These are phyloP conservation scores for Oxytorus armatus DNA, from an alignment of 2,888 invertebrate species.

Conservation along the genomic window DNA sequence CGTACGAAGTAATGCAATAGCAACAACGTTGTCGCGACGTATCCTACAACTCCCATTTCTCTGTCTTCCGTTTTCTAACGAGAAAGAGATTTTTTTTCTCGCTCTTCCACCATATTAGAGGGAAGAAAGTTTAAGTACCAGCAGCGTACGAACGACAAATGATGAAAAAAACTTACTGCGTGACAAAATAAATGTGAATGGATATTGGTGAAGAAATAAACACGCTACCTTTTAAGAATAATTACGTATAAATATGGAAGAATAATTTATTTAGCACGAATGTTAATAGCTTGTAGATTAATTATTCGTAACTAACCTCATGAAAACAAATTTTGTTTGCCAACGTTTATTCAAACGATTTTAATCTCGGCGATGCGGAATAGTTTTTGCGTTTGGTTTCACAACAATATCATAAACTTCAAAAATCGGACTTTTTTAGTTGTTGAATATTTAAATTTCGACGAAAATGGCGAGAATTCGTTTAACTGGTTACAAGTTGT, in stretches of 20 bases:
- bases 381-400: no score
- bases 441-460: no score
- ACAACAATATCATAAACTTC: no score
- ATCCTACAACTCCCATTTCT: constrained; percentile 47
- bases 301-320: no score
- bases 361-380: no score
- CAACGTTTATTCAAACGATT: no score
- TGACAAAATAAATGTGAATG: neutral
- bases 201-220: neutral
- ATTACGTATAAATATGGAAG: neutral
- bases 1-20: constrained; percentile 8
- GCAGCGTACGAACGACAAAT: neutral
- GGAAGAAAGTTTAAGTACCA: neutral
- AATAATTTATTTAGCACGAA: neutral
- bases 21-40: constrained; percentile 31
- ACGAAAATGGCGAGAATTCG: no score
- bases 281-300: no score
- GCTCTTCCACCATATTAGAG: constrained; percentile 9
- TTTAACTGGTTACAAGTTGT: no score
- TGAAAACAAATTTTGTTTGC: no score
- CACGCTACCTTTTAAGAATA: neutral
- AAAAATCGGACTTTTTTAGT: no score
- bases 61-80: constrained; percentile 8
- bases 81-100: constrained; percentile 19
- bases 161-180: neutral